A percentile compares a stretch with the other conserved stretches of the same genome.
Conservation (phyloP, 2,888 invertebrate species). For the Thecocarcelia acutangulata region DNA sequence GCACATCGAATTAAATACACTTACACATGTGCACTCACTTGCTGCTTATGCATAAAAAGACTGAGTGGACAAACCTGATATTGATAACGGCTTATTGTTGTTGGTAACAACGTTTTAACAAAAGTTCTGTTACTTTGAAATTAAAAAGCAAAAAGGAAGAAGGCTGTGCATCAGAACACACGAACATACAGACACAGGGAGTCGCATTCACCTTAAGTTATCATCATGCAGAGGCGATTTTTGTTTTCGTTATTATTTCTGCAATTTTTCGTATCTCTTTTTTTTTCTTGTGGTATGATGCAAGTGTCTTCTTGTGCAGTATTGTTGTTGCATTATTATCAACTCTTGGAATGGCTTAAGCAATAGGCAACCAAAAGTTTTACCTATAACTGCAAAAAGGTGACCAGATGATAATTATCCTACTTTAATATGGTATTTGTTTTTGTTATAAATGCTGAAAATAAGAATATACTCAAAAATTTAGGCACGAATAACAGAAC, state of each 20-base stretch:
- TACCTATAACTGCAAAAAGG: slow-evolving; percentile 32
- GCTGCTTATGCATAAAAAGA: slow-evolving; percentile 70
- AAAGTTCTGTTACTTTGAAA: slow-evolving; percentile 77
- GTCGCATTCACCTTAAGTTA: slow-evolving; percentile 53
- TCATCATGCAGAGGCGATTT: slow-evolving; percentile 66
- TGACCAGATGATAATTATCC: slow-evolving; percentile 40
- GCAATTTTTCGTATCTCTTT: slow-evolving; percentile 24
- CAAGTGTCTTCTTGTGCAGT: slow-evolving; percentile 67
- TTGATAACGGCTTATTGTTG: slow-evolving; percentile 80
- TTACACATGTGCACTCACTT: slow-evolving; percentile 28
- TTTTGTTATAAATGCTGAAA: no score
- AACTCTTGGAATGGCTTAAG: slow-evolving; percentile 53
- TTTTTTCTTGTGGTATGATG: slow-evolving; percentile 50
- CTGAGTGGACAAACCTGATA: slow-evolving; percentile 80
- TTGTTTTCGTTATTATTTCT: slow-evolving; percentile 44
- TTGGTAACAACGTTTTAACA: slow-evolving; percentile 67
- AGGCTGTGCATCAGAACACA: slow-evolving; percentile 58
- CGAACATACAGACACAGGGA: slow-evolving; percentile 21
- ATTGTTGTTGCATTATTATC: slow-evolving; percentile 63
- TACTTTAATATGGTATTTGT: no score
- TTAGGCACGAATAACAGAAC: no score
- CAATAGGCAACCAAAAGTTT: slow-evolving; percentile 52
- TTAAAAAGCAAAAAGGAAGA: slow-evolving; percentile 71
- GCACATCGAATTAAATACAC: background rate
- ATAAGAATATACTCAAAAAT: no score